These are phyloP conservation scores for Sandelia bainsii DNA, from an alignment of 2,797 vertebrate genomes.

Conservation along the genomic window DNA sequence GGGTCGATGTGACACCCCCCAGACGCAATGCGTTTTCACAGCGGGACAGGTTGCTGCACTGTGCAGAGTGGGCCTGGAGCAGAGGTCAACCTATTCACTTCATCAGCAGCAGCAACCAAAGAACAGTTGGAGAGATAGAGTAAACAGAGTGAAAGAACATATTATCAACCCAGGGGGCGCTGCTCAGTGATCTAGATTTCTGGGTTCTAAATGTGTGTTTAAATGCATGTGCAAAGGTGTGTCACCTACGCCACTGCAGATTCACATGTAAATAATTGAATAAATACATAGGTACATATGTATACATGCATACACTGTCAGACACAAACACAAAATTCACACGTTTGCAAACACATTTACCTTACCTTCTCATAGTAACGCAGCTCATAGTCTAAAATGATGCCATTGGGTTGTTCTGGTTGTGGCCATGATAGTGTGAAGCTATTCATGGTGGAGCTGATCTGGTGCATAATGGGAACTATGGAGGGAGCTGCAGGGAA, in stretches of 20 bases:
- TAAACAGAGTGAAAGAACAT: constrained; percentile 56
- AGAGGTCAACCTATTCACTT: constrained; percentile 80
- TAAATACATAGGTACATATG: neutral
- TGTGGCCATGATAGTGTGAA: constrained; percentile 98
- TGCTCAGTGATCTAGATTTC: constrained; percentile 43
- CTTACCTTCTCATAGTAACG: constrained; percentile 97
- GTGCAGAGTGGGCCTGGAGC: constrained; percentile 68
- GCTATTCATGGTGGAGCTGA: constrained; percentile 97
- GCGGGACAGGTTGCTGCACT: constrained; percentile 70
- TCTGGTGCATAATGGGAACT: constrained; percentile 98
- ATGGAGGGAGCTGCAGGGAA: constrained; percentile 91
- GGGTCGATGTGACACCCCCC: constrained; percentile 77
- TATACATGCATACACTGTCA: neutral
- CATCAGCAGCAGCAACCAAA: constrained; percentile 77
- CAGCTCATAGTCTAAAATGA: constrained; percentile 98
- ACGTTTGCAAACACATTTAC: constrained; percentile 13
- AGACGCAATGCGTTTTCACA: constrained; percentile 82
- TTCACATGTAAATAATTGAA: neutral
- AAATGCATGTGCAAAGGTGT: constrained; percentile 4
- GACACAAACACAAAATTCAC: neutral
- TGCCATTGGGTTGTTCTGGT: constrained; percentile 97
- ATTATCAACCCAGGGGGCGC: constrained; percentile 72
- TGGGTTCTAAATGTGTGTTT: constrained; percentile 14
- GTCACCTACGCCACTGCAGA: neutral
- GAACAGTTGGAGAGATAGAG: constrained; percentile 74